Evolutionary conservation across 2,888 invertebrate species (phyloP).

Genomic region (Spodoptera picta): DNA sequence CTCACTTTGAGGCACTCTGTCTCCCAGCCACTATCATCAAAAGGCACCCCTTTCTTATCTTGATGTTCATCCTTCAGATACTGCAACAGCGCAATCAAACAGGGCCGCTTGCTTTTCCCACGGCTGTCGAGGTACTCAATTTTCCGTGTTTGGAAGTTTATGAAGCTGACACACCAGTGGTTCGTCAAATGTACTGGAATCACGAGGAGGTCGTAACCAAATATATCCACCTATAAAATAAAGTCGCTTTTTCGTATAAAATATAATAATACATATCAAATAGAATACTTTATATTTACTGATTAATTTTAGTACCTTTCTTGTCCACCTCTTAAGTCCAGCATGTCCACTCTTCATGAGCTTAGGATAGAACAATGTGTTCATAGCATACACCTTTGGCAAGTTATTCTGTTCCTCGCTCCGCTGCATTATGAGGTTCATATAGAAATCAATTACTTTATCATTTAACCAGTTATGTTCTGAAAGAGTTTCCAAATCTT

Average conservation of each 20-base stretch:
- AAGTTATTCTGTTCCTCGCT: slow-evolving; percentile 89
- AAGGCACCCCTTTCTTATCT: slow-evolving; percentile 94
- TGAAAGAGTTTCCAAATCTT: slow-evolving; percentile 94
- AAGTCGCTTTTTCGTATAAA: too few species aligned
- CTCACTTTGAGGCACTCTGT: slow-evolving; percentile 90
- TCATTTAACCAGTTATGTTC: slow-evolving; percentile 98
- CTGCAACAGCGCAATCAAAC: slow-evolving; percentile 91
- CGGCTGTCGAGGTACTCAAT: slow-evolving; percentile 97
- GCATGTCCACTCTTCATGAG: slow-evolving; percentile 93
- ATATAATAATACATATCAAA: too few species aligned
- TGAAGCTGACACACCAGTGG: slow-evolving; percentile 98
- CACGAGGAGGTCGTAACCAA: slow-evolving; percentile 94
- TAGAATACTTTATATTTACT: background rate
- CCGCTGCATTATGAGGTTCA: slow-evolving; percentile 96
- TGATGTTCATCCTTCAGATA: slow-evolving; percentile 95
- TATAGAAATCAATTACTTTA: slow-evolving; percentile 98
- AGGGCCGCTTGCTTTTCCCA: slow-evolving; percentile 93
- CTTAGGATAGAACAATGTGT: slow-evolving; percentile 98
- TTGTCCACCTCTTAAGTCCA: slow-evolving; percentile 96
- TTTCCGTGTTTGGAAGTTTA: slow-evolving; percentile 92
- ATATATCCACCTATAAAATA: slow-evolving; percentile 91
- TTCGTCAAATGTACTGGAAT: slow-evolving; percentile 98
- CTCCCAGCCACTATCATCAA: slow-evolving; percentile 92
- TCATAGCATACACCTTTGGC: slow-evolving; percentile 95
- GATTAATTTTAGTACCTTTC: slow-evolving; percentile 88